Percentiles rank a stretch among this genome's conserved stretches.
Evolutionary conservation across 2,888 invertebrate species (phyloP).

Genomic region (Nomada hirtipes): DNA sequence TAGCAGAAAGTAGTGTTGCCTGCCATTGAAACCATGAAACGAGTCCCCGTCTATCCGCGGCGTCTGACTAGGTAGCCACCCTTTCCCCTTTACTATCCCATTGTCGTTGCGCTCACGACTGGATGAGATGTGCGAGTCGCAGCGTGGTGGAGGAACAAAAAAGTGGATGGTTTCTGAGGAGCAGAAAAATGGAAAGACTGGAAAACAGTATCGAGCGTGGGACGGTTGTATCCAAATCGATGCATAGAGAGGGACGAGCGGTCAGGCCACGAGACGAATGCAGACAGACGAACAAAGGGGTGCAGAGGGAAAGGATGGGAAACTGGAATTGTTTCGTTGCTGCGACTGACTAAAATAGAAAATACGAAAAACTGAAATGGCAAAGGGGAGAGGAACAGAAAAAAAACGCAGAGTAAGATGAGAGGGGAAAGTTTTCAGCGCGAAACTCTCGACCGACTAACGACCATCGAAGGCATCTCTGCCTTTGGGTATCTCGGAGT

Average conservation of each 20-base stretch:
- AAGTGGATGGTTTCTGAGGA: not conserved
- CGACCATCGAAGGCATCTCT: conserved; percentile 65
- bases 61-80: conserved; percentile 44
- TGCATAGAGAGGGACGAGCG: conserved; percentile 44
- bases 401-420: conserved; percentile 1
- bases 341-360: conserved; percentile 41
- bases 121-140: conserved; percentile 43
- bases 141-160: not conserved
- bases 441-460: conserved; percentile 65
- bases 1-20: not conserved
- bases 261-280: conserved; percentile 13
- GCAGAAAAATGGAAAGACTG: conserved; percentile 2
- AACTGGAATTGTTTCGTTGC: conserved; percentile 56
- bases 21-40: conserved; percentile 37
- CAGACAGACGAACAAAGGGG: conserved; percentile 16
- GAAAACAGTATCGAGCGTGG: conserved; percentile 45
- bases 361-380: conserved; percentile 46
- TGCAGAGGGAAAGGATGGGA: conserved; percentile 4
- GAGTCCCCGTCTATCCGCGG: conserved; percentile 26
- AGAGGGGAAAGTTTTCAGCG: conserved; percentile 60
- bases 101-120: conserved; percentile 37
- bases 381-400: conserved; percentile 21
- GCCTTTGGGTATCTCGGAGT: conserved; percentile 45
- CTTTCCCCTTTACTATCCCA: conserved; percentile 35
- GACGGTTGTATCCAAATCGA: conserved; percentile 64